Conservation (phyloP, 2,888 invertebrate species). For the Acleris holmiana region DNA sequence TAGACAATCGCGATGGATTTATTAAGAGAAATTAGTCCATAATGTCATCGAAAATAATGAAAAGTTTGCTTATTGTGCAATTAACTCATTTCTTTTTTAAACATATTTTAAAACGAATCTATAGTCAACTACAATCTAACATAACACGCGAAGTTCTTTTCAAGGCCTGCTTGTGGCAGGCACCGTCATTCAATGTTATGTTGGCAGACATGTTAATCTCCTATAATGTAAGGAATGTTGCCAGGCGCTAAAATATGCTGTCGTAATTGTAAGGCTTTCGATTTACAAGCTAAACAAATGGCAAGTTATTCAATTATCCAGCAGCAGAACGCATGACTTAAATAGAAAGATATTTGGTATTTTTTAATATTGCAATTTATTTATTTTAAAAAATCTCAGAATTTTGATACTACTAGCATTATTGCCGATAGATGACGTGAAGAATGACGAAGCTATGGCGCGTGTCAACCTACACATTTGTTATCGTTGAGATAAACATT, state of each 20-base stretch:
- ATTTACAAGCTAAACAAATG: no score
- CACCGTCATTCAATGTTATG: slow-evolving; percentile 8
- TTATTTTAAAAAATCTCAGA: no score
- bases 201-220: slow-evolving; percentile 21
- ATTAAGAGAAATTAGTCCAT: no score
- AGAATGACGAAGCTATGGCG: slow-evolving; percentile 5
- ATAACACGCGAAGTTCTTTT: slow-evolving; percentile 25
- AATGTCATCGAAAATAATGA: slow-evolving; percentile 9
- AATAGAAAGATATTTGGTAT: no score
- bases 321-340: no score
- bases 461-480: background rate
- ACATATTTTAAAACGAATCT: slow-evolving; percentile 9
- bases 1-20: no score
- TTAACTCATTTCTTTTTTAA: no score
- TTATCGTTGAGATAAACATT: background rate
- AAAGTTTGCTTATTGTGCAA: background rate
- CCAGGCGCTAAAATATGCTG: no score
- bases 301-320: no score
- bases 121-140: slow-evolving; percentile 17
- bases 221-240: background rate
- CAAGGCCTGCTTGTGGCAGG: slow-evolving; percentile 12
- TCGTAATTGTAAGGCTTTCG: no score
- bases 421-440: background rate
- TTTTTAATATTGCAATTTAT: no score
- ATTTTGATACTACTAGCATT: background rate